Percentiles rank a stretch among this genome's conserved stretches.
These are phyloP conservation scores for Drosophila bifasciata DNA, from an alignment of 1,140 invertebrate species.

Conservation along the genomic window DNA sequence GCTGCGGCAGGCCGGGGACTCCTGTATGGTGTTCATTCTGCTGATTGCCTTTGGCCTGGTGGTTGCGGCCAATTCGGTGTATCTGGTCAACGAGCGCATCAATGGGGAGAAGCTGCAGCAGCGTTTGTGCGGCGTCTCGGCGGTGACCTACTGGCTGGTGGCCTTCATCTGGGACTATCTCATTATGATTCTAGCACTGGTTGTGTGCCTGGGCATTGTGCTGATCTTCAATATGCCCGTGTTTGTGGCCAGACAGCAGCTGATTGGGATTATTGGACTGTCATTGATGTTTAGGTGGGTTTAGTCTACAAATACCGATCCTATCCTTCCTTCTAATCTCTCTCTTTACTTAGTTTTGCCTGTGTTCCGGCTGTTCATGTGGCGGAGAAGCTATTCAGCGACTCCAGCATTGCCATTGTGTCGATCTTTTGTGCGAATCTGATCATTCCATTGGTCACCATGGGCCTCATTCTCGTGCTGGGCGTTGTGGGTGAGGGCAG, in stretches of 20 bases:
- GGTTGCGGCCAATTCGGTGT: slow-evolving; percentile 86
- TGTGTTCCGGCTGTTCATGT: slow-evolving; percentile 85
- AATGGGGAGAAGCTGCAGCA: slow-evolving; percentile 87
- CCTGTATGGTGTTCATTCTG: slow-evolving; percentile 87
- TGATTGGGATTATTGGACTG: slow-evolving; percentile 86
- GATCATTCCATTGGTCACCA: slow-evolving; percentile 86
- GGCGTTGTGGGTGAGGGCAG: slow-evolving; percentile 87
- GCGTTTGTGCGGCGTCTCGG: slow-evolving; percentile 86
- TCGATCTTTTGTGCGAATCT: slow-evolving; percentile 88
- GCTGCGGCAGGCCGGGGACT: slow-evolving; percentile 89
- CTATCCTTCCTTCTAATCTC: not conserved
- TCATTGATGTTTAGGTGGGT: slow-evolving; percentile 86
- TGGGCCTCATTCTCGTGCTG: slow-evolving; percentile 87
- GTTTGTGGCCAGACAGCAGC: slow-evolving; percentile 87
- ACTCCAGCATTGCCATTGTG: slow-evolving; percentile 88
- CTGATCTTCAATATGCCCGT: slow-evolving; percentile 87
- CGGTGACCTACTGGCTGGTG: slow-evolving; percentile 86
- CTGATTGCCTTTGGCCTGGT: slow-evolving; percentile 87
- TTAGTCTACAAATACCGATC: not conserved
- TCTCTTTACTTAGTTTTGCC: slow-evolving; percentile 81
- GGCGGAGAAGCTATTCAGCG: slow-evolving; percentile 87
- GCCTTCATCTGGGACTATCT: slow-evolving; percentile 87
- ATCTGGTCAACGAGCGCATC: slow-evolving; percentile 86
- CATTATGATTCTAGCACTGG: slow-evolving; percentile 85
- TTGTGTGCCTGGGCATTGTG: slow-evolving; percentile 86